phyloP scores from a whole-genome alignment of 2,888 invertebrate species.

The Spilarctia lutea region DNA sequence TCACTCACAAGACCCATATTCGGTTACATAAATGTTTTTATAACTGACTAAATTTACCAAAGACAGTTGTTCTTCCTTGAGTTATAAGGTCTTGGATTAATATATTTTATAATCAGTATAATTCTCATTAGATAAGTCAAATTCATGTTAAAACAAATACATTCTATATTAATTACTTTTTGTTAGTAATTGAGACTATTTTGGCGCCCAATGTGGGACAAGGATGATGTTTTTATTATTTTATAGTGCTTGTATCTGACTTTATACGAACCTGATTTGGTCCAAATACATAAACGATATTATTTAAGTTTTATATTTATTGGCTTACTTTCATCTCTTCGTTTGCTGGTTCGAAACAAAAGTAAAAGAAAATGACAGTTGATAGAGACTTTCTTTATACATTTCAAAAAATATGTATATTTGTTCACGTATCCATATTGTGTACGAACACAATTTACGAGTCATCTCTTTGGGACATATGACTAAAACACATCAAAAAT shows the following conservation, averaged over 20 bases:
- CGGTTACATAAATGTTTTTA: neutral
- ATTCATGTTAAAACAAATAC: neutral
- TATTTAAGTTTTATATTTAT: neutral
- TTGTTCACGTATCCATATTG: slow-evolving; percentile 58
- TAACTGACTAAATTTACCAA: no score
- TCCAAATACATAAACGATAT: neutral
- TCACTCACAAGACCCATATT: neutral
- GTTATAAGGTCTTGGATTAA: neutral
- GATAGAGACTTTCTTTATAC: slow-evolving; percentile 75
- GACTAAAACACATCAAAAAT: slow-evolving; percentile 79
- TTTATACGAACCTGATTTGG: neutral
- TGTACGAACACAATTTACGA: slow-evolving; percentile 73
- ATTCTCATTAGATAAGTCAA: neutral
- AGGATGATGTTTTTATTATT: neutral
- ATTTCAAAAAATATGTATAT: slow-evolving; percentile 81
- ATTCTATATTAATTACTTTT: neutral
- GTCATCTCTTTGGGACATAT: slow-evolving; percentile 61
- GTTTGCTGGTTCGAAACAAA: slow-evolving; percentile 49
- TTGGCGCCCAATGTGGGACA: slow-evolving; percentile 2
- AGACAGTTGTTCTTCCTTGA: no score
- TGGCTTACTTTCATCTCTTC: neutral
- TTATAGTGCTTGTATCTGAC: neutral
- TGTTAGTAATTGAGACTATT: neutral
- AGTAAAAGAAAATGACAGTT: slow-evolving; percentile 62
- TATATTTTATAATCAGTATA: neutral